Conservation (phyloP, 2,888 invertebrate species). For the Ochropleura plecta region DNA sequence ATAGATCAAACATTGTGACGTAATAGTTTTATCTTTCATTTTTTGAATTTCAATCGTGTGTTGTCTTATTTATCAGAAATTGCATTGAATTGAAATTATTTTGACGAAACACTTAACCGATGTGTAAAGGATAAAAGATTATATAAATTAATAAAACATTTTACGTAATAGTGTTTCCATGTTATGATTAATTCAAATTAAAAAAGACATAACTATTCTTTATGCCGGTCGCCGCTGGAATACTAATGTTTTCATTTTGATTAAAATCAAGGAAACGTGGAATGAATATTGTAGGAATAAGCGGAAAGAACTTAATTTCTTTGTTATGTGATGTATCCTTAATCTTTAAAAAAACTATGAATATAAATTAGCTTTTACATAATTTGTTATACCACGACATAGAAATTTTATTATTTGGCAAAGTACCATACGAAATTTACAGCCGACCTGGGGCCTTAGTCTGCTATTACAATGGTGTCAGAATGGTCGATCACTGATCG, state of each 20-base stretch:
- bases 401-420: neutral
- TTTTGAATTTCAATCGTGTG: neutral
- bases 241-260: slow-evolving; percentile 67
- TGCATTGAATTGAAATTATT: slow-evolving; percentile 14
- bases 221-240: slow-evolving; percentile 54
- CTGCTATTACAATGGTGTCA: too few species aligned
- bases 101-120: slow-evolving; percentile 18
- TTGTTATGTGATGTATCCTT: slow-evolving; percentile 27
- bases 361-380: slow-evolving; percentile 21
- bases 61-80: neutral
- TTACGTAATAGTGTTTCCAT: slow-evolving; percentile 50
- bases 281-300: slow-evolving; percentile 44
- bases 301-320: slow-evolving; percentile 36
- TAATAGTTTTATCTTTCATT: slow-evolving; percentile 29
- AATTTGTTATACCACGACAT: neutral
- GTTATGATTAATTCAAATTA: slow-evolving; percentile 57
- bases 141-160: slow-evolving; percentile 55
- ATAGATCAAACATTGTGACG: neutral
- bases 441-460: too few species aligned
- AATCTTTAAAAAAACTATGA: slow-evolving; percentile 8
- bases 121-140: slow-evolving; percentile 28
- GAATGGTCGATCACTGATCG: too few species aligned
- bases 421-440: neutral
- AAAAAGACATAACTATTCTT: slow-evolving; percentile 54
- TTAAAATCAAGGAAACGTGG: slow-evolving; percentile 68